Percentiles rank a stretch among this genome's conserved stretches.
Conservation (phyloP, 1,140 invertebrate genomes). For the Rhizoglyphus robini region DNA sequence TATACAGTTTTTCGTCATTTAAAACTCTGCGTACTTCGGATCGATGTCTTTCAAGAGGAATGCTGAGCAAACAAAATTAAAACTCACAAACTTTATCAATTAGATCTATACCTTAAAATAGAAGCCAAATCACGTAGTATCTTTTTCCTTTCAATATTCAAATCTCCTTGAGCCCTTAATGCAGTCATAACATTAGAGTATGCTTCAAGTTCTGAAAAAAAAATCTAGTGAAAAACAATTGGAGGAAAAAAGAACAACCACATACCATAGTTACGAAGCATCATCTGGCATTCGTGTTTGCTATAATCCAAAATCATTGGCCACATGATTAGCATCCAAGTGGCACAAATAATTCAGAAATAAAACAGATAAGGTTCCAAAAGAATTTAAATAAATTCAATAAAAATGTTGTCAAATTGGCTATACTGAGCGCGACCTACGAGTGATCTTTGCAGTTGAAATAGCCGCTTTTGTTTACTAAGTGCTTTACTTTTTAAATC, state of each 20-base stretch:
- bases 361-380: neutral
- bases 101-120: slow-evolving; percentile 45
- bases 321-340: slow-evolving; percentile 33
- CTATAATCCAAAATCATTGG: slow-evolving; percentile 56
- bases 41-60: slow-evolving; percentile 71
- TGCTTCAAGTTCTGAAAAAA: slow-evolving; percentile 62
- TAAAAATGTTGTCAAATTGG: too few species aligned
- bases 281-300: slow-evolving; percentile 67
- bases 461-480: too few species aligned
- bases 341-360: too few species aligned
- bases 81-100: slow-evolving; percentile 12
- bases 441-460: too few species aligned
- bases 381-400: neutral
- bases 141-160: slow-evolving; percentile 66
- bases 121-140: slow-evolving; percentile 63
- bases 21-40: slow-evolving; percentile 75
- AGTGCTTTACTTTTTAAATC: too few species aligned
- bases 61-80: slow-evolving; percentile 40
- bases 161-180: slow-evolving; percentile 73
- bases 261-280: slow-evolving; percentile 65
- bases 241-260: neutral
- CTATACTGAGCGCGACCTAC: too few species aligned
- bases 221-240: neutral
- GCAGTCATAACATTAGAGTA: slow-evolving; percentile 74
- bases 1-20: slow-evolving; percentile 73